Evolutionary conservation across 2,797 vertebrate genomes (phyloP), one percentile per base, ranked within the genome.

Genomic region (Apodemus agrarius): DNA sequence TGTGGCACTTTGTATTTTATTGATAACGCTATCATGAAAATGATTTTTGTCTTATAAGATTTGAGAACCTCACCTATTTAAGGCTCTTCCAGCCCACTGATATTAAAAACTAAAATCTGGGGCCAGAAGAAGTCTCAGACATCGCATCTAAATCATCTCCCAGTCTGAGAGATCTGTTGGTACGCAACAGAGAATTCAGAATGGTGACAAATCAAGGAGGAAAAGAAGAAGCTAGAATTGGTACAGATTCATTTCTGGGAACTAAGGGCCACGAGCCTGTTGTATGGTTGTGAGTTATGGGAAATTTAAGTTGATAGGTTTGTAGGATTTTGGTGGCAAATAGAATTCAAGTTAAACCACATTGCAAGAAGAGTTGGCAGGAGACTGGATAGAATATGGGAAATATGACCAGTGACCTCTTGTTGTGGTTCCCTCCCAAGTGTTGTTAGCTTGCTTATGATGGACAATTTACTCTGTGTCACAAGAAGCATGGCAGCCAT

Each of bases 231-330:
- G 74, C 29, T 52, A 67, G 43, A 89, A 89, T 17, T 21, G 29
- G 34, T 87, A 65, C 78, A 52, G 19, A 81, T 3, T 61, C n/a
- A 17, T 89, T 65, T 82, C 37, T 90, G 13, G 89, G 52, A 89
- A 82, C 22, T 14, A 72, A 84, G 67, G 59, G 16, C 17, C 72
- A 34, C 6, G 31, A 34, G 74, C 49, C 4, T 69, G 37, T 40
- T 31, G n/a, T 91, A 79, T 81, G 43, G 82, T n/a, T 82, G 52
- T 81, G 90, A 89, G 78, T 72, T 80, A 95, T 82, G 24, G 87
- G 72, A 84, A 89, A 74, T 31, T 4, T 54, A 61, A 52, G 54
- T 91, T 89, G 69, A 78, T 72, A 16, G 24, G 24, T 7, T n/a
- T 57, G 0, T 12, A 29, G 63, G 11, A 37, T 8, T 65, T 90